A percentile compares a stretch with the other conserved stretches of the same genome.
These are phyloP conservation scores for Triplophysa siluroides DNA, from an alignment of 2,113 vertebrate genomes.

Conservation along the genomic window DNA sequence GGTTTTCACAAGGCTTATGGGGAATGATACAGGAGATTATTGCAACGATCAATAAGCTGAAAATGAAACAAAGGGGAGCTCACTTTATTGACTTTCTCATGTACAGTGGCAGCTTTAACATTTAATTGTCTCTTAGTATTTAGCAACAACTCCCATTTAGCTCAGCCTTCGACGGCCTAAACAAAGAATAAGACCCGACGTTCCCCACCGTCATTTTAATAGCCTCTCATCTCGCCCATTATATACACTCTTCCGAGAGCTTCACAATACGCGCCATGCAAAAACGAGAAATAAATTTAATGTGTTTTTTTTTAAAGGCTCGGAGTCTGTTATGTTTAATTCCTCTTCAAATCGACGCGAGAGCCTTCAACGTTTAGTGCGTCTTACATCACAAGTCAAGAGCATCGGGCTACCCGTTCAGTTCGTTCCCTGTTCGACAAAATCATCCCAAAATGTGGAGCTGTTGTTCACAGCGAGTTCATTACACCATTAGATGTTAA, in stretches of 20 bases:
- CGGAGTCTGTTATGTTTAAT: slow-evolving; percentile 62
- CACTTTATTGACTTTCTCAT: slow-evolving; percentile 78
- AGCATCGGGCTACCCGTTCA: not conserved
- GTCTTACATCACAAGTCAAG: not conserved
- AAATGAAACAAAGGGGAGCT: slow-evolving; percentile 82
- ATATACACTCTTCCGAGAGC: slow-evolving; percentile 71
- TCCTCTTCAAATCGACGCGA: slow-evolving; percentile 56
- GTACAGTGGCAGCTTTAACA: slow-evolving; percentile 81
- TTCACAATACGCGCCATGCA: slow-evolving; percentile 67
- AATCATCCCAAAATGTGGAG: not conserved
- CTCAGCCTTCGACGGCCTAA: slow-evolving; percentile 58
- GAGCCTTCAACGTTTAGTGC: slow-evolving; percentile 51
- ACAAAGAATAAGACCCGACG: slow-evolving; percentile 30
- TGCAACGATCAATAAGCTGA: slow-evolving; percentile 81
- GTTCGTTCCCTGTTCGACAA: not conserved
- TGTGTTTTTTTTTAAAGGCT: slow-evolving; percentile 65
- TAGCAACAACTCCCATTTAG: slow-evolving; percentile 75
- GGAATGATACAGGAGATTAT: slow-evolving; percentile 82
- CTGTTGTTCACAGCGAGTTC: not conserved
- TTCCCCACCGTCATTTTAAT: slow-evolving; percentile 70
- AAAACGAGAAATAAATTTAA: slow-evolving; percentile 74
- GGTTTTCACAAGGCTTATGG: slow-evolving; percentile 77
- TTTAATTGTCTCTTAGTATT: slow-evolving; percentile 82
- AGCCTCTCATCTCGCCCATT: slow-evolving; percentile 70
- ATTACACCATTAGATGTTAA: not conserved